Evolutionary conservation across 2,797 vertebrate genomes (phyloP).

Genomic region (Erithacus rubecula): DNA sequence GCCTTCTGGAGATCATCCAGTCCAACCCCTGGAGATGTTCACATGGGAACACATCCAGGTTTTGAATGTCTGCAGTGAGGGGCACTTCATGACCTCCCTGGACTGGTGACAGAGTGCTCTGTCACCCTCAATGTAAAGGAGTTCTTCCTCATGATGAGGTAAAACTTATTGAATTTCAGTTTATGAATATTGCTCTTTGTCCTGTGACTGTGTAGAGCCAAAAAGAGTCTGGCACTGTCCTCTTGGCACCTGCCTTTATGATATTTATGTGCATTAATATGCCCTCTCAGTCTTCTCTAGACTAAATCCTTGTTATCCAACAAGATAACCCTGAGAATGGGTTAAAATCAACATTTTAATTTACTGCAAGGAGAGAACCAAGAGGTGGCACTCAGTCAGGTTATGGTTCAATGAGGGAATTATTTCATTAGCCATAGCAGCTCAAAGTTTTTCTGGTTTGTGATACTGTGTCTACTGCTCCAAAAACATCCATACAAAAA

Average conservation of each 20-base stretch:
- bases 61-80: background rate
- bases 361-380: background rate
- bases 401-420: background rate
- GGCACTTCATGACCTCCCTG: no score
- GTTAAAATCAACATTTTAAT: background rate
- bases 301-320: background rate
- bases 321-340: background rate
- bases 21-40: background rate
- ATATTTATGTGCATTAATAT: background rate
- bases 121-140: background rate
- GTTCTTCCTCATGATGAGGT: background rate
- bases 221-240: background rate
- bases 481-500: background rate
- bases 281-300: background rate
- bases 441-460: background rate
- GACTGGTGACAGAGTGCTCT: background rate
- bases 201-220: background rate
- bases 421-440: background rate
- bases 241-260: background rate
- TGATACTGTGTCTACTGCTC: background rate
- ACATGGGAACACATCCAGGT: no score
- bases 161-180: background rate
- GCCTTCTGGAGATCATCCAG: background rate
- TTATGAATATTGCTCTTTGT: background rate
- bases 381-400: background rate